Percentiles rank a stretch among this genome's conserved stretches.
Evolutionary conservation across 2,113 vertebrate species (phyloP).

Genomic region (Hippoglossus stenolepis): DNA sequence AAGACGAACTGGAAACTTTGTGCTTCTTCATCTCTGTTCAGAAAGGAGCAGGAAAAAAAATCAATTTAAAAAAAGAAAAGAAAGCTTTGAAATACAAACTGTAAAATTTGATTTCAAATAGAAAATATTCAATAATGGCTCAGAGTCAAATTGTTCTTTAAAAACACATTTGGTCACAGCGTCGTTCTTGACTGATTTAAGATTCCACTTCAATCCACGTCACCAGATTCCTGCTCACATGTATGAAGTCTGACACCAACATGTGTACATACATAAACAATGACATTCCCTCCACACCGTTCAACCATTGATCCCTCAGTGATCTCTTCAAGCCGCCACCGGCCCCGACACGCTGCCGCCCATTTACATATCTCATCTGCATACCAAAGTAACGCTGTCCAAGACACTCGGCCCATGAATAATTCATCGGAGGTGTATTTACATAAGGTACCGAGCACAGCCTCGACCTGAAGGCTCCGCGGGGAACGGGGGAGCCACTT

Average conservation of each 20-base stretch:
- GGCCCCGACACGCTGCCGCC: constrained; percentile 48
- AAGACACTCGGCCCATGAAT: constrained; percentile 59
- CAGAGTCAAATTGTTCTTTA: constrained; percentile 2
- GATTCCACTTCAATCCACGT: background rate
- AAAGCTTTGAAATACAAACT: background rate
- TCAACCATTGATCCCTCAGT: constrained; percentile 63
- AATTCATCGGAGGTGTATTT: constrained; percentile 64
- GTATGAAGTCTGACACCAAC: constrained; percentile 40
- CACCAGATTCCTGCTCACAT: background rate
- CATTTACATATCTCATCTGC: constrained; percentile 69
- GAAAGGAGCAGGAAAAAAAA: background rate
- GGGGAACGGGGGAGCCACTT: constrained; percentile 16
- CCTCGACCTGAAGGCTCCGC: constrained; percentile 40
- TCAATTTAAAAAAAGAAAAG: background rate
- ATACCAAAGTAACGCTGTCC: constrained; percentile 69
- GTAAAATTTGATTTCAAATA: background rate
- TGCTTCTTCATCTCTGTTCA: background rate
- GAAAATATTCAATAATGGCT: no score
- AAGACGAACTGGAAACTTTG: background rate
- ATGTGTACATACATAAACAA: constrained; percentile 60
- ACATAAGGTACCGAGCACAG: constrained; percentile 54
- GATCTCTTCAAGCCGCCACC: constrained; percentile 55
- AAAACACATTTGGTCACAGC: constrained; percentile 10
- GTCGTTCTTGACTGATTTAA: background rate
- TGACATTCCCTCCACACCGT: constrained; percentile 23